phyloP scores from a whole-genome alignment of 2,797 vertebrate species.

The Dallia pectoralis region DNA sequence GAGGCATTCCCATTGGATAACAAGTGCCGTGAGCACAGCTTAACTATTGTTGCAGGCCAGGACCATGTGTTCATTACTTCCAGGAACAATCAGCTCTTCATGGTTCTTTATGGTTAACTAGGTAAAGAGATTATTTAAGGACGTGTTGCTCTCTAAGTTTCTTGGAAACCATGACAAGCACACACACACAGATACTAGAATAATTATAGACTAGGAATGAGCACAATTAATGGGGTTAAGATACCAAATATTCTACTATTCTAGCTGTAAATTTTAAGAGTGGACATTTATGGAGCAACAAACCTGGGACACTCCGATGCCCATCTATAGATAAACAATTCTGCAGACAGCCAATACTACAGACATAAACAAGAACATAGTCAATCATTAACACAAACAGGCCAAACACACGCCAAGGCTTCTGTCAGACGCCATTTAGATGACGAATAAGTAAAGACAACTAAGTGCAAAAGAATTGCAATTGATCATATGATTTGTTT shows the following conservation, averaged over 20 bases:
- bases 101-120: constrained; percentile 34
- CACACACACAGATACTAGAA: neutral
- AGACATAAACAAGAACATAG: too few species aligned
- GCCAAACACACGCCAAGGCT: neutral
- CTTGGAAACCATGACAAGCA: constrained; percentile 28
- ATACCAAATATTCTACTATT: too few species aligned
- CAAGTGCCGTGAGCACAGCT: neutral
- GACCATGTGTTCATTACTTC: constrained; percentile 8
- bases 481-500: neutral
- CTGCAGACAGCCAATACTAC: too few species aligned
- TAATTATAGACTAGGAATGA: neutral
- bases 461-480: too few species aligned
- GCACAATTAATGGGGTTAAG: too few species aligned
- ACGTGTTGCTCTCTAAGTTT: constrained; percentile 31
- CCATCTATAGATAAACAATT: too few species aligned
- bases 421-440: neutral
- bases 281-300: too few species aligned
- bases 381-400: neutral
- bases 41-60: neutral
- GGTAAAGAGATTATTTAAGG: constrained; percentile 23
- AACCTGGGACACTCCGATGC: too few species aligned
- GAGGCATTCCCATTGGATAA: constrained; percentile 27
- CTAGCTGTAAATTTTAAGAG: too few species aligned
- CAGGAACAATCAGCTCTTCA: constrained; percentile 26
- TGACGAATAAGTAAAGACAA: neutral